Percentiles rank a stretch among this genome's conserved stretches.
Conservation (phyloP, 2,888 invertebrate species). For the Abrostola triplasia region DNA sequence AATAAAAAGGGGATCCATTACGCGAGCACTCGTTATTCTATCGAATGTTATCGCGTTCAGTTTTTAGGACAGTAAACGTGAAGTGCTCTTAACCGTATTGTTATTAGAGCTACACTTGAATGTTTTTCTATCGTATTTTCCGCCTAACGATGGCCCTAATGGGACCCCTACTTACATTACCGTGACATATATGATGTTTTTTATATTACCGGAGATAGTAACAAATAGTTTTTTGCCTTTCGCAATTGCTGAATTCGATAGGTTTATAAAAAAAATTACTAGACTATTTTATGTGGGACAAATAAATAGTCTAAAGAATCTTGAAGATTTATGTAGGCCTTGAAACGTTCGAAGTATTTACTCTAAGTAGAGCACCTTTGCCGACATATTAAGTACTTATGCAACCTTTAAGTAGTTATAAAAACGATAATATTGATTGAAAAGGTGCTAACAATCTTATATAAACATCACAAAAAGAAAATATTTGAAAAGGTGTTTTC, state of each 20-base stretch:
- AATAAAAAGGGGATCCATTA: background rate
- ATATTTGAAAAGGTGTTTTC: too few relatives aligned
- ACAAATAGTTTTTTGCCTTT: conserved; percentile 9
- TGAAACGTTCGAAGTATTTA: too few relatives aligned
- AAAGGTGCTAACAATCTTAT: too few relatives aligned
- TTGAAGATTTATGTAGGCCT: background rate
- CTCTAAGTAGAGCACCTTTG: too few relatives aligned
- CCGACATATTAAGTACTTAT: too few relatives aligned
- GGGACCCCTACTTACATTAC: conserved; percentile 8
- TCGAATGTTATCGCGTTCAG: background rate
- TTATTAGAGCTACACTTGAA: conserved; percentile 9
- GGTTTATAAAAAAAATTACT: background rate
- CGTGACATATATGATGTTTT: conserved; percentile 6
- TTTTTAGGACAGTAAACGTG: conserved; percentile 1
- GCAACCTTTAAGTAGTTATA: too few relatives aligned
- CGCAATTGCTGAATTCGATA: background rate
- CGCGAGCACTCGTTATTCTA: background rate
- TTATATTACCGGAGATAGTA: background rate
- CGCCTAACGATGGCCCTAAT: conserved; percentile 6
- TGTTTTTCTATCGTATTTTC: conserved; percentile 12
- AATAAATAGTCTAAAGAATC: background rate
- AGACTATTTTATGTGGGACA: background rate
- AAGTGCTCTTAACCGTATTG: conserved; percentile 8
- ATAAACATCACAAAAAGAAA: too few relatives aligned
- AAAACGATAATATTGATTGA: too few relatives aligned